Evolutionary conservation across 2,113 vertebrate genomes (phyloP).

Genomic region (Carassius auratus): DNA sequence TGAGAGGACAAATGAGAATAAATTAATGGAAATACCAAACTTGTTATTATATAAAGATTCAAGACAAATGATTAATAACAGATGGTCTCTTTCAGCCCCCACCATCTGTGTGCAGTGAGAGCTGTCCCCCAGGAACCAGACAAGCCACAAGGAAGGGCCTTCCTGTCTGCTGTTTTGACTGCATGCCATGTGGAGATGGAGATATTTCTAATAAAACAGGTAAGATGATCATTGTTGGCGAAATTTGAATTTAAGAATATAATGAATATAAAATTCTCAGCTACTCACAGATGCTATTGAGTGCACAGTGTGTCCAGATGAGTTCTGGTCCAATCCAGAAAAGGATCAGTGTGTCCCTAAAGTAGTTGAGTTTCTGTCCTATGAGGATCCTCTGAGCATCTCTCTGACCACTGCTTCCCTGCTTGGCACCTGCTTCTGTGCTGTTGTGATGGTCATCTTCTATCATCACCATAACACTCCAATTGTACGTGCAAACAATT

Average conservation of each 20-base stretch:
- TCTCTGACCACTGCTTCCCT: no score
- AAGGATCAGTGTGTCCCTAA: no score
- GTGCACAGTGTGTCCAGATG: no score
- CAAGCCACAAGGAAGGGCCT: slow-evolving; percentile 72
- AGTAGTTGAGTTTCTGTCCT: no score
- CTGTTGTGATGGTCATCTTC: no score
- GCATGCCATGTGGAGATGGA: slow-evolving; percentile 57
- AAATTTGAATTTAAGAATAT: no score
- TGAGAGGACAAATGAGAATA: neutral
- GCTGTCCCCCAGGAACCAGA: slow-evolving; percentile 73
- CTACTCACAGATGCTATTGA: no score
- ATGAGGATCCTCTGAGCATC: no score
- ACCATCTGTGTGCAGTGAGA: slow-evolving; percentile 73
- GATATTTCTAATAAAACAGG: slow-evolving; percentile 44
- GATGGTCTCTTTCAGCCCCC: slow-evolving; percentile 63
- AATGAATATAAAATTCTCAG: no score
- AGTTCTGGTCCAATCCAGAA: no score
- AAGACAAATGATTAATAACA: neutral
- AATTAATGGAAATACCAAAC: neutral
- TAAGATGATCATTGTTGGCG: slow-evolving; percentile 35
- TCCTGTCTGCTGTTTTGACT: slow-evolving; percentile 78
- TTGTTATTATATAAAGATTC: neutral
- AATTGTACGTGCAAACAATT: neutral
- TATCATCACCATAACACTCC: no score
- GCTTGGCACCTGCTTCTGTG: no score